Evolutionary conservation across 2,113 vertebrate genomes (phyloP), one percentile per base, ranked within the genome.

Genomic region (Amphilophus citrinellus): DNA sequence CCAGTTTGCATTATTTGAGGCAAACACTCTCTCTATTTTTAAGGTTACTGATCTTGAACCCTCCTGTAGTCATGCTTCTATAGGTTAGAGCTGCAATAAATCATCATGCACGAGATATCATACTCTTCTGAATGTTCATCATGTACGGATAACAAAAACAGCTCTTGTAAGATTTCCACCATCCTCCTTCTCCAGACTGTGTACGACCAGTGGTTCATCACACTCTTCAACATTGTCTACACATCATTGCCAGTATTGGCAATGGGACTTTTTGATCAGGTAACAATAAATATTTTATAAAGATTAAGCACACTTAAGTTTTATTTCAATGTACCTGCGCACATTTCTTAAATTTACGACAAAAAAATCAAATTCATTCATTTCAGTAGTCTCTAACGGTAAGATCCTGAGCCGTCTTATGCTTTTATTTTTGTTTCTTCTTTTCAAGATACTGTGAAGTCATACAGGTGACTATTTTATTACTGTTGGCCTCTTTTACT

Each of bases 201-300:
- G 59, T 98, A 97, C 83, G 97, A 97, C 90, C 97, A 96, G 90
- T 97, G 96, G 96, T 97, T 97, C 90, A 97, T 97, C 79, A 96
- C 97, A 35, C 93, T 97, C 77, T 98, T 96, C 93, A 98, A 96
- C 79, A 96, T 97, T 80, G 96, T 97, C 76, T 97, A 97, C 84
- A 97, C 96, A 3, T 98, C 96, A 6, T 92, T 97, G 80, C 97
- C 97, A 60, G 96, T 97, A 50, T 92, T 97, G 84, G 96, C 96
- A 1, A 96, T 96, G 96, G 97, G 96, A n/a, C 87, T 98, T 85
- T 98, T 97, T 94, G 96, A 97, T 87, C 96, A 97, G 97, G 96
- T 97, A 95, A 63, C 8, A 7, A 22, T 35, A 56, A 11, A 11
- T 32, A 18, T 17, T 76, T 56, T 58, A 9, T 13, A 66, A 56